Percentiles rank a stretch among this genome's conserved stretches.
Evolutionary conservation across 2,888 invertebrate genomes (phyloP).

Genomic region (Tenthredo distinguenda): DNA sequence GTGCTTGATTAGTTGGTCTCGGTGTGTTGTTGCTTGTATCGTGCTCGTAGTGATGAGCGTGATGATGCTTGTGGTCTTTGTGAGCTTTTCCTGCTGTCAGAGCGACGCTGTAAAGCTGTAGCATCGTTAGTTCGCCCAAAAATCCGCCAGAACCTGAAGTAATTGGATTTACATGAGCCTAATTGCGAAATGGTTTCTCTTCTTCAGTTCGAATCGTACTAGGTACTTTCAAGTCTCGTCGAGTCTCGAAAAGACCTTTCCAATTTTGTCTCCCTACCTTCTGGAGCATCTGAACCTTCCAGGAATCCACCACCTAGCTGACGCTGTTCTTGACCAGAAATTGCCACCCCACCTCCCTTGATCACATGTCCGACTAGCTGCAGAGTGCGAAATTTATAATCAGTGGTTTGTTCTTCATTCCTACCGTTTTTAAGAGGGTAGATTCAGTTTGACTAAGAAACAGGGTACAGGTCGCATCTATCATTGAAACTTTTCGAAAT

Average conservation of each 20-base stretch:
- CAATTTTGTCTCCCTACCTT: constrained; percentile 71
- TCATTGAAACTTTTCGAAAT: too few species aligned
- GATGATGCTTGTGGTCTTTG: constrained; percentile 92
- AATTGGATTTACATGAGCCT: not conserved
- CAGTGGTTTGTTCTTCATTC: too few species aligned
- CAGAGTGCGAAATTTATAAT: not conserved
- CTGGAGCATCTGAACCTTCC: constrained; percentile 79
- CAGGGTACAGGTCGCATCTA: too few species aligned
- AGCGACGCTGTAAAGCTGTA: constrained; percentile 90
- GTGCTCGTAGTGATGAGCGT: constrained; percentile 89
- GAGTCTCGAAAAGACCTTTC: not conserved
- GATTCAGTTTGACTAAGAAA: too few species aligned
- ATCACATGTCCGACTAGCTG: constrained; percentile 89
- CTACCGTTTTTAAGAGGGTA: not conserved
- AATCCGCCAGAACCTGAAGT: constrained; percentile 82
- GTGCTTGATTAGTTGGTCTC: constrained; percentile 81
- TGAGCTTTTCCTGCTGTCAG: constrained; percentile 92
- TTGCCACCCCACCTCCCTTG: constrained; percentile 87
- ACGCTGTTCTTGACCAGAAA: constrained; percentile 87
- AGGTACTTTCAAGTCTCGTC: not conserved
- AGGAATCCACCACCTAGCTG: constrained; percentile 81
- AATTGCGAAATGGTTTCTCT: too few species aligned
- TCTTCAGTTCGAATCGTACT: too few species aligned
- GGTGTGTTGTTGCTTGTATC: constrained; percentile 84
- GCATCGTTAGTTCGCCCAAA: constrained; percentile 88